These are phyloP conservation scores for Synchiropus splendidus DNA, from an alignment of 2,113 vertebrate species.

Conservation along the genomic window DNA sequence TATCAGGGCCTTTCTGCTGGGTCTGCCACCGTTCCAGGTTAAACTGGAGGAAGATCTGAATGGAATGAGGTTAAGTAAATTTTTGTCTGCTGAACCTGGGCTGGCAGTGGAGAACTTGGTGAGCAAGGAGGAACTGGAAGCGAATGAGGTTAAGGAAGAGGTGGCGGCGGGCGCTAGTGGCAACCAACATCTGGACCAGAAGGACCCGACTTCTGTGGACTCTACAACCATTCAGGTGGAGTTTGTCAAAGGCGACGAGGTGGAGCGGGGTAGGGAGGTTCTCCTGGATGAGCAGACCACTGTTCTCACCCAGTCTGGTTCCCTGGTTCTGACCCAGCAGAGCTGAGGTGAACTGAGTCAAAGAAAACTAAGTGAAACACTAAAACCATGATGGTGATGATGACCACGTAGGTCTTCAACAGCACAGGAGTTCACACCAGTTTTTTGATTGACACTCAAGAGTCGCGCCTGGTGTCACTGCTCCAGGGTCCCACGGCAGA, in stretches of 20 bases:
- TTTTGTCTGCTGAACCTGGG: conserved; percentile 14
- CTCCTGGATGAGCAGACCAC: conserved; percentile 6
- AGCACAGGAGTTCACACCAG: neutral
- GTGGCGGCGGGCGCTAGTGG: conserved; percentile 1
- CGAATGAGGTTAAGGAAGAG: too few relatives aligned
- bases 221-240: neutral
- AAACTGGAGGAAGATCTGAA: conserved; percentile 53
- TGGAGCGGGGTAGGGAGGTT: neutral
- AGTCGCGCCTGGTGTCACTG: neutral
- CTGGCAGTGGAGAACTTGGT: conserved; percentile 8
- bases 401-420: neutral
- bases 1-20: conserved; percentile 58
- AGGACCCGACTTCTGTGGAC: neutral
- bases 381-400: neutral
- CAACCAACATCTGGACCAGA: conserved; percentile 9
- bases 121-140: conserved; percentile 5
- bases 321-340: conserved; percentile 20
- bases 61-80: conserved; percentile 24
- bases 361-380: conserved; percentile 18
- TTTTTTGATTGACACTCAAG: conserved; percentile 5
- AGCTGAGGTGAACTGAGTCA: conserved; percentile 30
- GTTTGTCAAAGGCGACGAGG: conserved; percentile 5
- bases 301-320: conserved; percentile 13
- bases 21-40: conserved; percentile 44
- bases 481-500: neutral